Evolutionary conservation across 2,113 vertebrate genomes (phyloP).

Genomic region (Anas platyrhynchos): DNA sequence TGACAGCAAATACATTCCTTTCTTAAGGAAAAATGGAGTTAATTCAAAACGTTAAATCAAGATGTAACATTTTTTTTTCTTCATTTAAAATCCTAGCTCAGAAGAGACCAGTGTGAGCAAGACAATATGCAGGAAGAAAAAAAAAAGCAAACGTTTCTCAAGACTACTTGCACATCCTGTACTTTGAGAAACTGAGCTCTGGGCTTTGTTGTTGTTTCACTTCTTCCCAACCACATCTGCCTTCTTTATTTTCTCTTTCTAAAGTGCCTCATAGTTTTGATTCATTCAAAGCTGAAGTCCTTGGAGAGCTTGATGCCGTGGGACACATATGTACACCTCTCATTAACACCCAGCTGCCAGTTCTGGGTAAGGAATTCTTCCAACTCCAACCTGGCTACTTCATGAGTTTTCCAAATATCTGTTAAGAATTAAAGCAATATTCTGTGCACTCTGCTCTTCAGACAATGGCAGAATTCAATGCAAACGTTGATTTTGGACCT

Average conservation of each 20-base stretch:
- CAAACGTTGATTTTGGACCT: constrained; percentile 59
- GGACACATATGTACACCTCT: neutral
- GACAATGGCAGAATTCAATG: constrained; percentile 61
- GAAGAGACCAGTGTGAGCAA: neutral
- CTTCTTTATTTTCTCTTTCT: neutral
- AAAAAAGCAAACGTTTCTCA: neutral
- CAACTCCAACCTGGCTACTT: constrained; percentile 30
- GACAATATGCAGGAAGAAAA: neutral
- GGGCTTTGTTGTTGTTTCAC: neutral
- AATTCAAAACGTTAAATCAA: neutral
- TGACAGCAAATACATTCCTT: neutral
- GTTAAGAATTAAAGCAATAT: neutral
- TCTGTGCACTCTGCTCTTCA: neutral
- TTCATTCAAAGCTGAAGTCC: neutral
- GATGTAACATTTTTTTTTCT: neutral
- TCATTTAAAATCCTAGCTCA: neutral
- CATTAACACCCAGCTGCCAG: constrained; percentile 17
- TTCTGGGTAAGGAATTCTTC: neutral
- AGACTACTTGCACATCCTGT: neutral
- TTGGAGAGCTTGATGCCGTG: neutral
- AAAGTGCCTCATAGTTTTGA: neutral
- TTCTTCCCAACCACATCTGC: neutral
- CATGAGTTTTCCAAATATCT: neutral
- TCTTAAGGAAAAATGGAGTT: neutral
- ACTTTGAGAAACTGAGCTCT: neutral